Conservation (phyloP, 2,888 invertebrate genomes). For the Stegophylla sp. region DNA sequence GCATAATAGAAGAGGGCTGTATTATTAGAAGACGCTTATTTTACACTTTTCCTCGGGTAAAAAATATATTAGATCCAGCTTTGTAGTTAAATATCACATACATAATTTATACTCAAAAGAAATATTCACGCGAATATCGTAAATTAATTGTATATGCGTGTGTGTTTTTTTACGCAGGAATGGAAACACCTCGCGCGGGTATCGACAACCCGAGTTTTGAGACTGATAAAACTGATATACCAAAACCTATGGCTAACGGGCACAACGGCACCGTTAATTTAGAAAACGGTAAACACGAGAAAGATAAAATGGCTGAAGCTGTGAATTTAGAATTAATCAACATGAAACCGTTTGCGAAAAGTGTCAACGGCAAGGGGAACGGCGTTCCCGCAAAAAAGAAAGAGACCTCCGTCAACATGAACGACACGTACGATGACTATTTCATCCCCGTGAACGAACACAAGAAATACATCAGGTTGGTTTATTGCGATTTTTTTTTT, state of each 20-base stretch:
- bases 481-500: conserved; percentile 45
- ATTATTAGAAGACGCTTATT: no score
- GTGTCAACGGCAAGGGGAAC: conserved; percentile 62
- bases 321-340: conserved; percentile 82
- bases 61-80: no score
- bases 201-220: conserved; percentile 62
- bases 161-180: conserved; percentile 17
- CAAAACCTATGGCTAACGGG: conserved; percentile 37
- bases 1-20: no score
- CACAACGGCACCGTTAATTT: conserved; percentile 49
- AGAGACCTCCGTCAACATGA: conserved; percentile 68
- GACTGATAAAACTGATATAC: conserved; percentile 64
- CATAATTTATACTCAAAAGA: no score
- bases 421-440: conserved; percentile 81
- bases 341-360: conserved; percentile 70
- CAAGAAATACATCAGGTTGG: conserved; percentile 82
- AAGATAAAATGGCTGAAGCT: conserved; percentile 69
- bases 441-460: conserved; percentile 86
- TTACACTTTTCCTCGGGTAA: no score
- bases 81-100: no score
- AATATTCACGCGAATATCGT: neutral
- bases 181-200: conserved; percentile 60
- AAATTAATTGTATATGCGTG: neutral
- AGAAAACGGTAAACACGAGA: conserved; percentile 42
- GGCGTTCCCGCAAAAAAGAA: conserved; percentile 71